Percentiles rank a stretch among this genome's conserved stretches.
Evolutionary conservation across 2,888 invertebrate genomes (phyloP).

Genomic region (Steinernema hermaphroditum): DNA sequence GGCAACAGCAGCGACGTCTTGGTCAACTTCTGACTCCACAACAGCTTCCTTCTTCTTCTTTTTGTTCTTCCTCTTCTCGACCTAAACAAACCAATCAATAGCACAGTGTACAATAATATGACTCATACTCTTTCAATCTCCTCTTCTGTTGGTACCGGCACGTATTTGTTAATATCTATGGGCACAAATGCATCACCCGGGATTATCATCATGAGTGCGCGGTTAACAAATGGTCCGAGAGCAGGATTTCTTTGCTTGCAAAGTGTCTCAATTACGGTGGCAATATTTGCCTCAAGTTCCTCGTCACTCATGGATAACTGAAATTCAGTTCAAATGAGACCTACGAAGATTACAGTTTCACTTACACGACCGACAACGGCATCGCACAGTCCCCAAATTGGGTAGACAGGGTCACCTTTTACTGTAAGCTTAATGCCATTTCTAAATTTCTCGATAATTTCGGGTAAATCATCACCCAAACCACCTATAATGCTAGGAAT

Average conservation of each 20-base stretch:
- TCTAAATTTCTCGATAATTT: conserved; percentile 59
- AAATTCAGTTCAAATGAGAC: conserved; percentile 24
- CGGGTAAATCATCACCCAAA: conserved; percentile 58
- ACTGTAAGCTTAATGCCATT: conserved; percentile 59
- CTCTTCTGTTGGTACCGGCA: conserved; percentile 61
- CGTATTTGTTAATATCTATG: conserved; percentile 55
- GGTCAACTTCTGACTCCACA: conserved; percentile 43
- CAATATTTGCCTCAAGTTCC: conserved; percentile 61
- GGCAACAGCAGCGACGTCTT: conserved; percentile 36
- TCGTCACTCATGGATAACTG: conserved; percentile 60
- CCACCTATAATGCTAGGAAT: conserved; percentile 43
- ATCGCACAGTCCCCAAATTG: conserved; percentile 61
- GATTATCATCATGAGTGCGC: conserved; percentile 58
- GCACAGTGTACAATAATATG: neutral
- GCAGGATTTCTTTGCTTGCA: conserved; percentile 61
- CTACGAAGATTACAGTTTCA: no score
- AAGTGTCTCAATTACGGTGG: conserved; percentile 51
- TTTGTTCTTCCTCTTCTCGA: conserved; percentile 55
- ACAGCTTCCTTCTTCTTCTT: conserved; percentile 57
- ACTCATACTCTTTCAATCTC: conserved; percentile 58
- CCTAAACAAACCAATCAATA: conserved; percentile 41
- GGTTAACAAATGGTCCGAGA: conserved; percentile 63
- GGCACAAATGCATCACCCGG: conserved; percentile 56
- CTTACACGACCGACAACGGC: conserved; percentile 59
- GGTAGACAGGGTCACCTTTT: conserved; percentile 57